Conservation (phyloP, 2,888 invertebrate genomes). For the Tribolium freemani region DNA sequence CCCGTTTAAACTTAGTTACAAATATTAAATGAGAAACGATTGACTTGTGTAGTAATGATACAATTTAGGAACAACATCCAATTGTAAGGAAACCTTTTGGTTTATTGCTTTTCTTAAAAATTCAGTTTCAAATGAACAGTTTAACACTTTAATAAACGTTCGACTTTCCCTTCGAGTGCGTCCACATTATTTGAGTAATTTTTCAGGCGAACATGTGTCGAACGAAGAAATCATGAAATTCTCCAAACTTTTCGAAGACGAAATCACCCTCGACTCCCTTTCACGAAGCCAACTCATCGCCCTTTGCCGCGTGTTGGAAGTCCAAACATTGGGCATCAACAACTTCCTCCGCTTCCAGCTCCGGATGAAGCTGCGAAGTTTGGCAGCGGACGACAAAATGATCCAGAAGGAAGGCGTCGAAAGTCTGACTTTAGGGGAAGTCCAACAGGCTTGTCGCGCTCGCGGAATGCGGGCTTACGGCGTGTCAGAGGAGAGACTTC, state of each 20-base stretch:
- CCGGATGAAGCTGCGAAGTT: conserved; percentile 90
- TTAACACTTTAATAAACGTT: too few relatives aligned
- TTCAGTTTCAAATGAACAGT: too few relatives aligned
- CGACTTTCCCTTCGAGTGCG: too few relatives aligned
- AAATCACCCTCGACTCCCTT: conserved; percentile 96
- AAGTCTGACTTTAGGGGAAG: conserved; percentile 86
- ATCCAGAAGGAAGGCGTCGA: conserved; percentile 96
- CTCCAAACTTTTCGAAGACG: conserved; percentile 97
- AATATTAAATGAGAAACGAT: too few relatives aligned
- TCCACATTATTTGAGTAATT: too few relatives aligned
- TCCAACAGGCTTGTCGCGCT: conserved; percentile 94
- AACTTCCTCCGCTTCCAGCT: conserved; percentile 94
- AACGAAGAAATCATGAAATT: conserved; percentile 97
- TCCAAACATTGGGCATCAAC: conserved; percentile 89
- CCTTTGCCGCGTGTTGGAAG: conserved; percentile 91
- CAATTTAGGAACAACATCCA: too few relatives aligned
- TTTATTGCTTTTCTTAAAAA: too few relatives aligned
- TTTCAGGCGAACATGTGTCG: conserved; percentile 79
- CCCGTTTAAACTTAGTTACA: too few relatives aligned
- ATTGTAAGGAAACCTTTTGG: too few relatives aligned
- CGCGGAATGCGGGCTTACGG: conserved; percentile 98
- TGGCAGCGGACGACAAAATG: conserved; percentile 96
- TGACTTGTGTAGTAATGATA: too few relatives aligned
- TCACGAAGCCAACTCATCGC: conserved; percentile 91
- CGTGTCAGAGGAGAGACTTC: conserved; percentile 85